Conservation (phyloP, 1,140 invertebrate species). For the Zaprionus kolodkinae region DNA sequence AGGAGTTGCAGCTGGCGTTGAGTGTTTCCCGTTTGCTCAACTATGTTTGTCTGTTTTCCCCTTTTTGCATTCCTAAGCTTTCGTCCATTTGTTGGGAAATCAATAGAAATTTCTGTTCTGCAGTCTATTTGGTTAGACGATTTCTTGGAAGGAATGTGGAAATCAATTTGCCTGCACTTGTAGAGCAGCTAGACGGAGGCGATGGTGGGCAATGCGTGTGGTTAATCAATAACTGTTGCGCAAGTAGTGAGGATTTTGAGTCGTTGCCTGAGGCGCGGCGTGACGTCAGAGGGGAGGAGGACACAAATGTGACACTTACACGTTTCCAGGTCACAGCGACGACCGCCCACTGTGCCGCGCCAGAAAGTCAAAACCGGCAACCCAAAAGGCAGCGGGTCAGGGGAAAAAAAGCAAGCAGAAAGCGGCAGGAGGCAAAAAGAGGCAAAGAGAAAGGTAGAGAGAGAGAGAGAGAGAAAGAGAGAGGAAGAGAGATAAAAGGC, state of each 20-base stretch:
- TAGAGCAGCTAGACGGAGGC: neutral
- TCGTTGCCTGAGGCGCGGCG: conserved; percentile 39
- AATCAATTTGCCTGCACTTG: conserved; percentile 20
- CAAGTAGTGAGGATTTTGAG: conserved; percentile 58
- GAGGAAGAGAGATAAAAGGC: conserved; percentile 8
- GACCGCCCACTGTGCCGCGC: conserved; percentile 63
- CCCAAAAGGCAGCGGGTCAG: neutral
- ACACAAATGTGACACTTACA: conserved; percentile 17
- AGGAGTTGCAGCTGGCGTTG: conserved; percentile 31
- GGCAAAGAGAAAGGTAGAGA: too few species aligned
- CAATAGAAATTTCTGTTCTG: conserved; percentile 59
- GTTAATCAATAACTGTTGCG: conserved; percentile 78
- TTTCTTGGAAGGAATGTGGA: conserved; percentile 70
- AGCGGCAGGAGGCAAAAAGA: conserved; percentile 1
- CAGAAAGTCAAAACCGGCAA: conserved; percentile 17
- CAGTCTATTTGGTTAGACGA: conserved; percentile 40
- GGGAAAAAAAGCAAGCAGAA: conserved; percentile 11
- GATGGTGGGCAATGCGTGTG: conserved; percentile 1
- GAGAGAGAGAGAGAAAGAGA: too few species aligned
- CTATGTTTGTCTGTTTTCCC: conserved; percentile 31
- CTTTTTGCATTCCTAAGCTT: conserved; percentile 47
- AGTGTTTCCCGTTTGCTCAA: conserved; percentile 53
- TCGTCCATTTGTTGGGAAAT: conserved; percentile 38
- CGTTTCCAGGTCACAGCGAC: conserved; percentile 60
- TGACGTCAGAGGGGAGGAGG: conserved; percentile 46